Conservation (phyloP, 2,113 vertebrate genomes). For the Saccopteryx bilineata region DNA sequence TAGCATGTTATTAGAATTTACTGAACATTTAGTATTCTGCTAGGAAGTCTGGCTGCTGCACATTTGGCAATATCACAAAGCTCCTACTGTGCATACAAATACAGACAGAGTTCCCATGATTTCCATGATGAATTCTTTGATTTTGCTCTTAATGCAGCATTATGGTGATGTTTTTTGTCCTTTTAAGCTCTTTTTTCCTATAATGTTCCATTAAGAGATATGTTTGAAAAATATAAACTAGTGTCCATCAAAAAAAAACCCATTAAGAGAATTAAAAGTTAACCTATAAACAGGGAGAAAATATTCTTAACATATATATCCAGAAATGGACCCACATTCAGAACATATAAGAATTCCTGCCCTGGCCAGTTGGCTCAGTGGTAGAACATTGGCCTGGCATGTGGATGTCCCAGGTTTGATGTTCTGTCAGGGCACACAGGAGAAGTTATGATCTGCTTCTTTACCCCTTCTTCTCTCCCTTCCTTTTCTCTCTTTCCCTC, state of each 20-base stretch:
- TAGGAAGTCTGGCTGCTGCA: not conserved
- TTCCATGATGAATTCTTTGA: not conserved
- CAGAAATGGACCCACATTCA: not conserved
- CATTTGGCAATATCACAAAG: not conserved
- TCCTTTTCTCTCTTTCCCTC: no score
- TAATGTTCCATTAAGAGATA: conserved; percentile 17
- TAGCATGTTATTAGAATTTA: not conserved
- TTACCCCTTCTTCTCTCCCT: no score
- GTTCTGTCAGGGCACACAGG: no score
- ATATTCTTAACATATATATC: not conserved
- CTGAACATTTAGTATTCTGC: not conserved
- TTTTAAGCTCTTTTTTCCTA: not conserved
- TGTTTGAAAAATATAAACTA: not conserved
- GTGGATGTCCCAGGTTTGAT: no score
- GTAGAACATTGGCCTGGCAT: no score
- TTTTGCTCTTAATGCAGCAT: conserved; percentile 2
- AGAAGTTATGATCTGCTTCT: no score
- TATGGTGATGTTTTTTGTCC: not conserved
- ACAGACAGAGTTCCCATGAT: not conserved
- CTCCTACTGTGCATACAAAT: not conserved
- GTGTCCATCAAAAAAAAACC: not conserved
- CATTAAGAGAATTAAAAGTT: conserved; percentile 32
- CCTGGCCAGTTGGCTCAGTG: no score
- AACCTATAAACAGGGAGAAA: not conserved
- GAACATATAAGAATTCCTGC: not conserved